A percentile compares a stretch with the other conserved stretches of the same genome.
These are phyloP conservation scores for Heliothis subflexa DNA, from an alignment of 1,140 invertebrate species.

Conservation along the genomic window DNA sequence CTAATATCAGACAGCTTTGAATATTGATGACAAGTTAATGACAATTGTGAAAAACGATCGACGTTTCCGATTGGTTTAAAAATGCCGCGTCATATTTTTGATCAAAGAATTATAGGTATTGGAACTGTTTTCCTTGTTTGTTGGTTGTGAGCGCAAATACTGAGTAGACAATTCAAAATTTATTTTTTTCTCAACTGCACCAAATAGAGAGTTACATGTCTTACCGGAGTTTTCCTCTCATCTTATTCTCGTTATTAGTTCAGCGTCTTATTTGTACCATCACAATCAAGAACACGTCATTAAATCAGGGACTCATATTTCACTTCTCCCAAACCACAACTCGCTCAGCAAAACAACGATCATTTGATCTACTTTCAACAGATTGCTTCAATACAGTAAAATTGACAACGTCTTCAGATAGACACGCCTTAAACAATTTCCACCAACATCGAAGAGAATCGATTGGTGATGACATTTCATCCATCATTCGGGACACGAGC, in stretches of 20 bases:
- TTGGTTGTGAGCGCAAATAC: too few species aligned
- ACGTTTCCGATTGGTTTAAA: background rate
- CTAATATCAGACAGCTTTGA: background rate
- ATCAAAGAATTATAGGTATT: background rate
- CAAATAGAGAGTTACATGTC: too few species aligned
- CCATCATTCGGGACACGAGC: background rate
- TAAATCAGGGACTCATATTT: too few species aligned
- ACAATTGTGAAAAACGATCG: slow-evolving; percentile 2
- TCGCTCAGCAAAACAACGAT: too few species aligned
- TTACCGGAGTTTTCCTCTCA: too few species aligned
- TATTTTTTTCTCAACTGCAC: too few species aligned
- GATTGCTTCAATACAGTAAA: background rate
- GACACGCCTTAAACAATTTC: background rate
- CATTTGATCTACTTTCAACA: background rate
- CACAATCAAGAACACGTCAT: too few species aligned
- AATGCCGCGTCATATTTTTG: background rate
- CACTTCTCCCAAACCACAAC: too few species aligned
- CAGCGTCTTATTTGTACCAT: too few species aligned
- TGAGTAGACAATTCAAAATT: too few species aligned
- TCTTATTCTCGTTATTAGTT: too few species aligned
- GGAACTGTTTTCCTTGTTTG: too few species aligned
- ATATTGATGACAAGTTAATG: slow-evolving; percentile 6
- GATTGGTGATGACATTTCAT: slow-evolving; percentile 26
- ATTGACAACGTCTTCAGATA: background rate
- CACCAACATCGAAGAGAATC: slow-evolving; percentile 7